Percentiles rank a stretch among this genome's conserved stretches.
phyloP scores from a whole-genome alignment of 2,797 vertebrate species.

The Typhlichthys eigenmanni region DNA sequence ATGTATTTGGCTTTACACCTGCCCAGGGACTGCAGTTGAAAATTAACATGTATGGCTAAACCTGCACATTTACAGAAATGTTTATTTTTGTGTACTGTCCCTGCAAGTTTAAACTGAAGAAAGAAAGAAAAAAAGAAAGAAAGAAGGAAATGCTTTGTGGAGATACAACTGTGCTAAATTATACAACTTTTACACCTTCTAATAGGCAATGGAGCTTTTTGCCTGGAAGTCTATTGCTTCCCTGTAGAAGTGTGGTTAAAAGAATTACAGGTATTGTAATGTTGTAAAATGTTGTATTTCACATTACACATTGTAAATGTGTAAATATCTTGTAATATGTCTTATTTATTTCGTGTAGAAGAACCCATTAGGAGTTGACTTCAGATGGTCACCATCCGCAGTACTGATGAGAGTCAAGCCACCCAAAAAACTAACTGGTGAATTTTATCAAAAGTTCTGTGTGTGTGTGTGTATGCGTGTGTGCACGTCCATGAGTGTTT shows the following conservation, averaged over 20 bases:
- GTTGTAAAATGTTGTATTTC: not conserved
- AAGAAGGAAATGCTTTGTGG: too few species aligned
- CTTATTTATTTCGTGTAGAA: constrained; percentile 2
- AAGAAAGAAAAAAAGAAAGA: too few species aligned
- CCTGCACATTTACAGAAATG: too few species aligned
- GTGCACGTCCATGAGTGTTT: too few species aligned
- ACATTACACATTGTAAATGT: too few species aligned
- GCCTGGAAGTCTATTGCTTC: constrained; percentile 86
- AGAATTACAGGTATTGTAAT: constrained; percentile 66
- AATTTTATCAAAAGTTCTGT: not conserved
- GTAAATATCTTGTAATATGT: too few species aligned
- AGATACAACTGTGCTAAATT: not conserved
- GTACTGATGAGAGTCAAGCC: constrained; percentile 77
- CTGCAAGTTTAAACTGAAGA: too few species aligned
- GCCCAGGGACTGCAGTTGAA: too few species aligned
- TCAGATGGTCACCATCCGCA: constrained; percentile 67
- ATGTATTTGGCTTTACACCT: too few species aligned
- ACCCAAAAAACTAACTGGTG: constrained; percentile 75
- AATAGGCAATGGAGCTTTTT: constrained; percentile 77
- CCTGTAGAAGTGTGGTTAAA: constrained; percentile 84
- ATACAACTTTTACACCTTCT: constrained; percentile 38
- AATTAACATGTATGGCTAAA: too few species aligned
- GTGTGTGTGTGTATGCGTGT: too few species aligned
- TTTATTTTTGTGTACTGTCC: too few species aligned
- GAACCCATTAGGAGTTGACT: constrained; percentile 31